Conservation (phyloP, 2,888 invertebrate genomes). For the Lycophotia porphyrea region DNA sequence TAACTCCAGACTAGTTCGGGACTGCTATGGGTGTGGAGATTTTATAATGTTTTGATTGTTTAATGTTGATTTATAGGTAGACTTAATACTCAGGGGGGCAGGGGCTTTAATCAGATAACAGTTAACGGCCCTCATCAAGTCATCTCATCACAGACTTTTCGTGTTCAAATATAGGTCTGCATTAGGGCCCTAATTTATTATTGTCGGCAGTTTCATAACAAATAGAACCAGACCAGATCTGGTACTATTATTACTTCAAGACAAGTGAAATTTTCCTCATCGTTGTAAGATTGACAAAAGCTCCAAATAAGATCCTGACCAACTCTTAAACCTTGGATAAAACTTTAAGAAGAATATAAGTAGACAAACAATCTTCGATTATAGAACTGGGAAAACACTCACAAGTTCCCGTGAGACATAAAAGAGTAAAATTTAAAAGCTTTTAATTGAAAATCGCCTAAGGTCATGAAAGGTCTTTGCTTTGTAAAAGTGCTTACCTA, state of each 20-base stretch:
- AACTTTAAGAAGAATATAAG: constrained; percentile 46
- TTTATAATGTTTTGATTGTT: constrained; percentile 5
- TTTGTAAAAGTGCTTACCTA: constrained; percentile 24
- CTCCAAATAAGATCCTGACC: constrained; percentile 14
- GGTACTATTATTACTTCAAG: neutral
- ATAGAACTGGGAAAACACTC: constrained; percentile 41
- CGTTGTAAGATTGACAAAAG: constrained; percentile 9
- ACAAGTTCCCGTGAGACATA: constrained; percentile 47
- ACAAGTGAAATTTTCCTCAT: neutral
- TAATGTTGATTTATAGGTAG: neutral
- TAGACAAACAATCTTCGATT: constrained; percentile 54
- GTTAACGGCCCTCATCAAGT: neutral
- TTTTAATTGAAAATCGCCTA: constrained; percentile 70
- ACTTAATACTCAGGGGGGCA: neutral
- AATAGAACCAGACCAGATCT: neutral
- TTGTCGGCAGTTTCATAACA: neutral
- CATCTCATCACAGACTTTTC: neutral
- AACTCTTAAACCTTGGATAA: constrained; percentile 28
- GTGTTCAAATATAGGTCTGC: neutral
- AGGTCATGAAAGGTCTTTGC: constrained; percentile 61
- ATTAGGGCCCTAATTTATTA: neutral
- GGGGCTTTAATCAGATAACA: neutral
- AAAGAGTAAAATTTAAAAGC: constrained; percentile 68
- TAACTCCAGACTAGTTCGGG: constrained; percentile 20
- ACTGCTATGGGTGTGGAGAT: neutral